A percentile compares a stretch with the other conserved stretches of the same genome.
These are phyloP conservation scores for Henicopernis longicauda DNA, from an alignment of 2,113 vertebrate genomes.

Conservation along the genomic window DNA sequence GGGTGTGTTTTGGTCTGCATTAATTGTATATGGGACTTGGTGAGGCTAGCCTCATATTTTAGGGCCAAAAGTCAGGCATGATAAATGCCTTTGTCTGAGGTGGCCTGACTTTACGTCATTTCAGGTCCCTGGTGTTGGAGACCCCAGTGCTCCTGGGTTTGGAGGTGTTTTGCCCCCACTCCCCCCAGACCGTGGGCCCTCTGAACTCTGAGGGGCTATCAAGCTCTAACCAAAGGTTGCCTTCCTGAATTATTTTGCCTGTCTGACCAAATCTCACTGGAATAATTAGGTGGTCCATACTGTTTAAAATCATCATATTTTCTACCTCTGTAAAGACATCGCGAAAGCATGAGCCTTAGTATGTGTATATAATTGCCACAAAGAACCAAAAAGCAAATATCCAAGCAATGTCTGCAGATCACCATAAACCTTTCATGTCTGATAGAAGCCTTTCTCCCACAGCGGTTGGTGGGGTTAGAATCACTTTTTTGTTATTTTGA, in stretches of 20 bases:
- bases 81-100: neutral
- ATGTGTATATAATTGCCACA: neutral
- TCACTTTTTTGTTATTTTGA: neutral
- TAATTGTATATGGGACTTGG: neutral
- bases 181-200: neutral
- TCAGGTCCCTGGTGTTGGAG: neutral
- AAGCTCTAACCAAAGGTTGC: neutral
- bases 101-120: neutral
- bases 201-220: accelerated
- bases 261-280: neutral
- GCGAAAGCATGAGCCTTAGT: neutral
- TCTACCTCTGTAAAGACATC: neutral
- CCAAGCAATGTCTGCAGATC: neutral
- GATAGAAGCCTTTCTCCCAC: neutral
- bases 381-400: neutral
- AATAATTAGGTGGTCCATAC: neutral
- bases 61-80: neutral
- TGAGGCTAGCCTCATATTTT: neutral
- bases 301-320: neutral
- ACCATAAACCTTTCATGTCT: neutral
- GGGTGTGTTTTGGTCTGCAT: neutral
- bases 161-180: neutral
- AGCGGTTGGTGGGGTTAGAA: accelerated
- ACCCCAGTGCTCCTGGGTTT: neutral
- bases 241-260: neutral